Conservation (phyloP, 92 coral and sea anemone species). For the Heliopora coerulea region DNA sequence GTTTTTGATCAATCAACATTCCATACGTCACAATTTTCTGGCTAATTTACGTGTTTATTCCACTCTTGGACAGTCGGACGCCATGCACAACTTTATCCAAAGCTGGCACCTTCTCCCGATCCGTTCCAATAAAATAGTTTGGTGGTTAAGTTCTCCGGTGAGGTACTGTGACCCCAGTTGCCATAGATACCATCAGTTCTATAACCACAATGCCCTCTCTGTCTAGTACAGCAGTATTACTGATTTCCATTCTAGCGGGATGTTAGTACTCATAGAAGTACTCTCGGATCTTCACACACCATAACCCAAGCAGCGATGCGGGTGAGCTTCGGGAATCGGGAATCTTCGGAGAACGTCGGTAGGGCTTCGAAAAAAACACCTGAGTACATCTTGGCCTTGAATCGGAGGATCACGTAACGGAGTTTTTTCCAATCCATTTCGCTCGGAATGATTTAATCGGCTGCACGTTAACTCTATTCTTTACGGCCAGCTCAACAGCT, state of each 20-base stretch:
- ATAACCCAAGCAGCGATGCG: neutral
- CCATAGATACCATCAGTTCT: neutral
- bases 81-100: neutral
- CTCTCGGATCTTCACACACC: slow-evolving; percentile 13
- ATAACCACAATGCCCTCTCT: neutral
- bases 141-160: neutral
- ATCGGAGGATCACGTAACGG: slow-evolving; percentile 57
- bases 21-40: neutral
- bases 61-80: neutral
- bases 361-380: slow-evolving; percentile 46
- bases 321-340: slow-evolving; percentile 19
- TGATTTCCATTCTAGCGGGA: neutral
- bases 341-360: slow-evolving; percentile 31
- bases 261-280: neutral
- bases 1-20: neutral
- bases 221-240: neutral
- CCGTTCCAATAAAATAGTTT: neutral
- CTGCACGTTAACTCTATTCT: slow-evolving; percentile 84
- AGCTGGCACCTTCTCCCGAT: neutral
- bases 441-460: slow-evolving; percentile 88
- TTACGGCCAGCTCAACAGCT: slow-evolving; percentile 87
- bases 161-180: neutral
- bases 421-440: slow-evolving; percentile 42
- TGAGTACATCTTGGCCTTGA: slow-evolving; percentile 39
- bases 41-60: neutral